A percentile compares a stretch with the other conserved stretches of the same genome.
These are phyloP conservation scores for Physeter macrocephalus DNA, from an alignment of 2,113 vertebrate species.

Conservation along the genomic window DNA sequence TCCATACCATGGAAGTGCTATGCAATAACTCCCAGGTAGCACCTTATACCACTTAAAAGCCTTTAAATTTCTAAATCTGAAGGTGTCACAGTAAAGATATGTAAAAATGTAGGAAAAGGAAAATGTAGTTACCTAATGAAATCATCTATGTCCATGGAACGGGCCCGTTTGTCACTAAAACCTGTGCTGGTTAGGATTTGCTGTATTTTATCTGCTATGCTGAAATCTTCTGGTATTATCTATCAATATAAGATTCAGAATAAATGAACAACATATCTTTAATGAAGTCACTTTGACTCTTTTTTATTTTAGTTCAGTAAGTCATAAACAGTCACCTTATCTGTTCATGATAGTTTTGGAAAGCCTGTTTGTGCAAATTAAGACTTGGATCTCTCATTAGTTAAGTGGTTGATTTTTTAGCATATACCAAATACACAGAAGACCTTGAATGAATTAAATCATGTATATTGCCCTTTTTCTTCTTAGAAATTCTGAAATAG, in stretches of 20 bases:
- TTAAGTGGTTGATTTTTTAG: background rate
- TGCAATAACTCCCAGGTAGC: slow-evolving; percentile 66
- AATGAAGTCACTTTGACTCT: slow-evolving; percentile 64
- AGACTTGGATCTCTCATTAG: background rate
- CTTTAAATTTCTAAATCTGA: slow-evolving; percentile 56
- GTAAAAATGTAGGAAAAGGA: slow-evolving; percentile 48
- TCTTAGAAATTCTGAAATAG: slow-evolving; percentile 16
- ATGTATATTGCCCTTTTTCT: background rate
- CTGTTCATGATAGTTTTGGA: background rate
- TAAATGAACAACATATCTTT: slow-evolving; percentile 68
- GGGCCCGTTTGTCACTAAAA: slow-evolving; percentile 92
- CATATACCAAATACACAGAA: background rate
- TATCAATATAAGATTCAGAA: slow-evolving; percentile 76
- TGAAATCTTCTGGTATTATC: slow-evolving; percentile 92
- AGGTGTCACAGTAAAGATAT: slow-evolving; percentile 54
- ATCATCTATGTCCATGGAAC: slow-evolving; percentile 97
- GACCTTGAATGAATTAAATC: background rate
- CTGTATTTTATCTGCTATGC: slow-evolving; percentile 91
- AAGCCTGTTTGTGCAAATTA: slow-evolving; percentile 1
- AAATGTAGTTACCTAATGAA: slow-evolving; percentile 91
- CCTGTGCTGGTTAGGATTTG: slow-evolving; percentile 86
- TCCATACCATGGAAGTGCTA: slow-evolving; percentile 62
- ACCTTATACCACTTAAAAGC: slow-evolving; percentile 60
- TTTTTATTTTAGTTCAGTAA: slow-evolving; percentile 13
- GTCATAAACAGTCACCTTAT: slow-evolving; percentile 6